Evolutionary conservation across 2,888 invertebrate genomes (phyloP).

Genomic region (Caenorhabditis japonica): DNA sequence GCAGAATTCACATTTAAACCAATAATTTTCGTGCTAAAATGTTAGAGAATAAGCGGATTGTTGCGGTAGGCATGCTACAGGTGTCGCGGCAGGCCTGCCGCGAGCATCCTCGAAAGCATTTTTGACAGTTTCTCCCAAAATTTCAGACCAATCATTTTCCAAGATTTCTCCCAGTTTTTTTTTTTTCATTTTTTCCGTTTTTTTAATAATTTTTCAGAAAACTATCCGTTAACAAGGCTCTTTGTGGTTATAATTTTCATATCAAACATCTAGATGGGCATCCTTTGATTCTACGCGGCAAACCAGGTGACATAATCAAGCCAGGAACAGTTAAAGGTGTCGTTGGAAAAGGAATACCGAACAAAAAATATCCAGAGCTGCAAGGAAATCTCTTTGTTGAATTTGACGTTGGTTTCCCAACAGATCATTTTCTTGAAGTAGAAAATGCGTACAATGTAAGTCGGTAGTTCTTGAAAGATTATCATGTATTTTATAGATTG

Average conservation of each 20-base stretch:
- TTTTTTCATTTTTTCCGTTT: too few relatives aligned
- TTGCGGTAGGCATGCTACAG: too few relatives aligned
- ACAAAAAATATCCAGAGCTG: conserved; percentile 56
- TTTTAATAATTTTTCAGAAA: conserved; percentile 55
- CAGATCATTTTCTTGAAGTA: conserved; percentile 84
- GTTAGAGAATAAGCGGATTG: too few relatives aligned
- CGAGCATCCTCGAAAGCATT: too few relatives aligned
- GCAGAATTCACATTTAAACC: too few relatives aligned
- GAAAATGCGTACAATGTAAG: conserved; percentile 68
- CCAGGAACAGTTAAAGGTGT: conserved; percentile 85
- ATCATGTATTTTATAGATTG: conserved; percentile 80
- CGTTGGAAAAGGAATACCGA: conserved; percentile 90
- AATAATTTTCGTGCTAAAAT: too few relatives aligned
- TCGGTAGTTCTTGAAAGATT: not conserved
- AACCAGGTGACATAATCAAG: conserved; percentile 87
- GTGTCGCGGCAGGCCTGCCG: too few relatives aligned
- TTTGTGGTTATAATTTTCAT: conserved; percentile 89
- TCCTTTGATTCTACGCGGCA: conserved; percentile 85
- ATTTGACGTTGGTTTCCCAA: conserved; percentile 89
- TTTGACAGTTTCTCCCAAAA: too few relatives aligned
- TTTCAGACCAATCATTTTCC: too few relatives aligned
- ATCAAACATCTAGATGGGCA: conserved; percentile 92
- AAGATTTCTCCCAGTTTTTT: too few relatives aligned
- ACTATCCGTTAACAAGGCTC: conserved; percentile 88
- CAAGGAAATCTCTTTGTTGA: conserved; percentile 88